Percentiles rank a stretch among this genome's conserved stretches.
Evolutionary conservation across 2,113 vertebrate genomes (phyloP).

Genomic region (Physeter macrocephalus): DNA sequence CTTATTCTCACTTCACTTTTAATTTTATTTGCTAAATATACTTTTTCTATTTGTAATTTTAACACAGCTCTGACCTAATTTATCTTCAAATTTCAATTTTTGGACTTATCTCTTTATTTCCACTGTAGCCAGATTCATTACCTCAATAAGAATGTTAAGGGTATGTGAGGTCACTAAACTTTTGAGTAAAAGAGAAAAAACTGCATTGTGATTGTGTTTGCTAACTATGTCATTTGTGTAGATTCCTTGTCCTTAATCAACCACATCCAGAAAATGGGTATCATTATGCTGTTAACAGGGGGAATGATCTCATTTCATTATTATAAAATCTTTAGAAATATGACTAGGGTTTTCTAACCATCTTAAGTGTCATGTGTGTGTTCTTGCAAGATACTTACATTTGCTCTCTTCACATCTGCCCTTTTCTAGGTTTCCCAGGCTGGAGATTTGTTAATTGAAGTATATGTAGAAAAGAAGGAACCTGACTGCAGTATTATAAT

Average conservation of each 20-base stretch:
- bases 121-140: not conserved
- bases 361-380: not conserved
- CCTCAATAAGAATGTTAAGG: not conserved
- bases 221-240: not conserved
- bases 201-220: not conserved
- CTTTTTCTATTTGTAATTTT: not conserved
- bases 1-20: not conserved
- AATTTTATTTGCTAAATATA: constrained; percentile 3
- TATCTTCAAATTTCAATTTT: not conserved
- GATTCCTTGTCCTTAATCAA: not conserved
- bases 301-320: not conserved
- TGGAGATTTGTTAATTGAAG: constrained; percentile 95
- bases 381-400: not conserved
- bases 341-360: not conserved
- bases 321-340: not conserved
- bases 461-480: constrained; percentile 92
- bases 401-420: not conserved
- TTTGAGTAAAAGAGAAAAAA: not conserved
- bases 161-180: not conserved
- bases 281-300: not conserved
- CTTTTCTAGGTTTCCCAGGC: constrained; percentile 91
- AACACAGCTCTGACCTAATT: not conserved
- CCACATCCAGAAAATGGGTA: not conserved
- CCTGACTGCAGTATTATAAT: constrained; percentile 94
- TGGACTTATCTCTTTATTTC: not conserved